Percentiles rank a stretch among this genome's conserved stretches.
phyloP scores from a whole-genome alignment of 2,888 invertebrate genomes.

The Melinaea menophilus region DNA sequence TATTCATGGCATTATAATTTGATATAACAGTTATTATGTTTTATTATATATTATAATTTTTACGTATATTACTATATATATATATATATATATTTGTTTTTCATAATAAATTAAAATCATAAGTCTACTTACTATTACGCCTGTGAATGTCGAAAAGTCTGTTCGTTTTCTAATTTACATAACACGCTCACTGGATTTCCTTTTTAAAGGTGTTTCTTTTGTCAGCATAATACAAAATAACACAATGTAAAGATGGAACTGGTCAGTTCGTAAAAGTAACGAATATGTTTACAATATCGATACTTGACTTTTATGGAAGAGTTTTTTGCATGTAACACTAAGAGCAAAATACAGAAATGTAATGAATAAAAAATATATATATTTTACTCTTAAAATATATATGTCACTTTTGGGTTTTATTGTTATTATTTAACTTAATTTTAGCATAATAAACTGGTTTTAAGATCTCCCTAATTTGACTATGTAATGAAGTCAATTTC shows the following conservation, averaged over 20 bases:
- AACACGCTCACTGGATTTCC: conserved; percentile 59
- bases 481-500: not conserved
- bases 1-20: no score
- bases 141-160: conserved; percentile 35
- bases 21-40: no score
- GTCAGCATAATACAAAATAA: conserved; percentile 62
- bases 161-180: conserved; percentile 62
- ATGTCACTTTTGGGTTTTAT: no score
- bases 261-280: conserved; percentile 15
- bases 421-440: no score
- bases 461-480: not conserved
- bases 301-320: conserved; percentile 9
- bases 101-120: not conserved
- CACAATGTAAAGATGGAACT: conserved; percentile 40
- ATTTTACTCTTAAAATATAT: no score
- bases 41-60: no score
- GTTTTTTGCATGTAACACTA: no score
- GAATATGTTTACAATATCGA: not conserved
- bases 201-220: conserved; percentile 64
- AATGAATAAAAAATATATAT: no score
- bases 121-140: conserved; percentile 28
- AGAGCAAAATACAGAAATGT: no score
- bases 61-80: no score
- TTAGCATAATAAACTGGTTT: no score
- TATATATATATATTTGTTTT: no score